Conservation (phyloP, 1,140 invertebrate genomes). For the Eupristina koningsbergeri region DNA sequence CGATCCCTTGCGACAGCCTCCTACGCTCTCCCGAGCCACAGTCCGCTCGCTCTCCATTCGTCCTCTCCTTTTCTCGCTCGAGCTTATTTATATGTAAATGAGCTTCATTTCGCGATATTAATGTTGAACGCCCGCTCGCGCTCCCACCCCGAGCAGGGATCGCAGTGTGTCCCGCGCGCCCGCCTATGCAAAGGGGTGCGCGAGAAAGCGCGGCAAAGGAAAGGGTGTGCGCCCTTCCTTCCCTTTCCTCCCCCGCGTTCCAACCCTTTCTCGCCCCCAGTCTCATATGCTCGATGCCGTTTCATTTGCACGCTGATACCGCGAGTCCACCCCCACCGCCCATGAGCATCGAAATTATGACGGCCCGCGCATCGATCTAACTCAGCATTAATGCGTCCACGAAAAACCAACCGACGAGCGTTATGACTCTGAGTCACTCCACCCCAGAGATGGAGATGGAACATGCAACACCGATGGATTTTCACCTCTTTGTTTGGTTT, state of each 20-base stretch:
- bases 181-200: conserved; percentile 64
- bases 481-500: background rate
- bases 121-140: conserved; percentile 78
- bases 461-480: background rate
- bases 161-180: background rate
- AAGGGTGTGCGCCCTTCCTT: too few species aligned
- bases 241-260: too few species aligned
- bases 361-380: conserved; percentile 25
- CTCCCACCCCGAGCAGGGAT: background rate
- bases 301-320: conserved; percentile 56
- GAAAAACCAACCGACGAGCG: too few species aligned
- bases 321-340: background rate
- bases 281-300: conserved; percentile 68
- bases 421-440: background rate
- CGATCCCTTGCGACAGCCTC: conserved; percentile 48
- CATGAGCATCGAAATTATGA: conserved; percentile 30
- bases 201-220: background rate
- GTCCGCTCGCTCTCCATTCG: background rate
- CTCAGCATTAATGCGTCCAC: background rate
- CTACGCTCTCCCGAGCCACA: conserved; percentile 60
- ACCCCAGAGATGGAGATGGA: background rate
- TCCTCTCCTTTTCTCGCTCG: conserved; percentile 66
- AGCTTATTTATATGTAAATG: conserved; percentile 91
- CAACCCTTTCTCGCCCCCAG: too few species aligned
- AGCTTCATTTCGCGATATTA: conserved; percentile 90